These are phyloP conservation scores for Dermolepida albohirtum DNA, from an alignment of 2,888 invertebrate species.

Conservation along the genomic window DNA sequence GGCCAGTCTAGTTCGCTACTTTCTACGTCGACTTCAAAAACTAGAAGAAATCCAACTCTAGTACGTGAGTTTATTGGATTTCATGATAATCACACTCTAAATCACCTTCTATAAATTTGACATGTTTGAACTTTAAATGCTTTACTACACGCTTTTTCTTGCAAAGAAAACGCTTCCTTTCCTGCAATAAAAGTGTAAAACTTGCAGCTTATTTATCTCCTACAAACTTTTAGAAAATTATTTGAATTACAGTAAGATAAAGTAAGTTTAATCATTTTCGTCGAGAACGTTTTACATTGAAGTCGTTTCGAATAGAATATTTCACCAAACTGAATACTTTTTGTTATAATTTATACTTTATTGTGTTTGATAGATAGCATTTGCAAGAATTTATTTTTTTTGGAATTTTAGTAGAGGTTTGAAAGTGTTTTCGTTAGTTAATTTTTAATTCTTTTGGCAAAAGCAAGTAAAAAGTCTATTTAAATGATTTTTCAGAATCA, in stretches of 20 bases:
- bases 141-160: conserved; percentile 13
- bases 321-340: too few species aligned
- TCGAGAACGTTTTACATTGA: too few species aligned
- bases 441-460: too few species aligned
- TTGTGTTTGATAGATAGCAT: too few species aligned
- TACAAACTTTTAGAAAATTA: background rate
- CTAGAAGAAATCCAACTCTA: conserved; percentile 32
- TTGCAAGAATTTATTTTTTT: too few species aligned
- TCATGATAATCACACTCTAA: conserved; percentile 11
- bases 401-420: too few species aligned
- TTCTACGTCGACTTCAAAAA: conserved; percentile 17
- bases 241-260: background rate
- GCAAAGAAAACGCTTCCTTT: conserved; percentile 22
- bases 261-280: background rate
- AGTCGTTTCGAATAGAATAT: too few species aligned
- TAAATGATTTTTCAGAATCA: too few species aligned
- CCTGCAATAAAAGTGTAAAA: background rate
- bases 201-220: background rate
- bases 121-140: conserved; percentile 10
- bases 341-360: too few species aligned
- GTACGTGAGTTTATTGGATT: conserved; percentile 34
- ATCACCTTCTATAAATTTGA: conserved; percentile 15
- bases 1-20: conserved; percentile 21
- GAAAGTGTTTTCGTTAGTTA: too few species aligned
- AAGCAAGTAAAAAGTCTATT: too few species aligned